A percentile compares a stretch with the other conserved stretches of the same genome.
These are phyloP conservation scores for Boloria selene DNA, from an alignment of 2,888 invertebrate genomes.

Conservation along the genomic window DNA sequence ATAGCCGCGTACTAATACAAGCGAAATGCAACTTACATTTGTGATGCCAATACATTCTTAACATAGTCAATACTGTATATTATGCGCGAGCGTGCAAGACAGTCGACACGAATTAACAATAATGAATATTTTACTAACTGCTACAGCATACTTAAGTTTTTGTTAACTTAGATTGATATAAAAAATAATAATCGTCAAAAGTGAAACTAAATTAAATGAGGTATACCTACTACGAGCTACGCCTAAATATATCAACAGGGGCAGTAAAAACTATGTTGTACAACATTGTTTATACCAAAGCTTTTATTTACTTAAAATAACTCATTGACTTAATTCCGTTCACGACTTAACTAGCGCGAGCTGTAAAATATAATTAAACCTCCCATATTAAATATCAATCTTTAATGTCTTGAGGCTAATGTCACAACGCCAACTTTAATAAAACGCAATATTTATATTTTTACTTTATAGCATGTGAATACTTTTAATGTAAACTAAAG, in stretches of 20 bases:
- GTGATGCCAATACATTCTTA: slow-evolving; percentile 36
- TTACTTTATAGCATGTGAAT: too few species aligned
- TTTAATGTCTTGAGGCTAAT: too few species aligned
- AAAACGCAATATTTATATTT: too few species aligned
- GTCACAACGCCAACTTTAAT: too few species aligned
- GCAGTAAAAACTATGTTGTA: too few species aligned
- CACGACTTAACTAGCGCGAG: neutral
- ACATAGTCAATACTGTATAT: slow-evolving; percentile 31
- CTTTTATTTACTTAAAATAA: neutral
- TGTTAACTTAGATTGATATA: slow-evolving; percentile 5
- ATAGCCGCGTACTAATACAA: slow-evolving; percentile 17
- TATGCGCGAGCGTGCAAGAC: slow-evolving; percentile 39
- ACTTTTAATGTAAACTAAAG: too few species aligned
- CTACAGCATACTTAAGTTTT: slow-evolving; percentile 24
- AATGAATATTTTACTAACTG: slow-evolving; percentile 35
- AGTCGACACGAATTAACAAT: slow-evolving; percentile 31
- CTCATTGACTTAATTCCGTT: neutral
- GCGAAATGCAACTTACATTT: slow-evolving; percentile 20
- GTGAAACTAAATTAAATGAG: slow-evolving; percentile 18
- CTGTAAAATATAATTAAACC: neutral
- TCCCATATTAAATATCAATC: too few species aligned
- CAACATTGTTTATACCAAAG: neutral
- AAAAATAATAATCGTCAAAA: slow-evolving; percentile 8
- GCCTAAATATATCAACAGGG: neutral
- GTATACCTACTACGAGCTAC: neutral